phyloP scores from a whole-genome alignment of 2,797 vertebrate genomes.

The Hydrocynus forskahlii region DNA sequence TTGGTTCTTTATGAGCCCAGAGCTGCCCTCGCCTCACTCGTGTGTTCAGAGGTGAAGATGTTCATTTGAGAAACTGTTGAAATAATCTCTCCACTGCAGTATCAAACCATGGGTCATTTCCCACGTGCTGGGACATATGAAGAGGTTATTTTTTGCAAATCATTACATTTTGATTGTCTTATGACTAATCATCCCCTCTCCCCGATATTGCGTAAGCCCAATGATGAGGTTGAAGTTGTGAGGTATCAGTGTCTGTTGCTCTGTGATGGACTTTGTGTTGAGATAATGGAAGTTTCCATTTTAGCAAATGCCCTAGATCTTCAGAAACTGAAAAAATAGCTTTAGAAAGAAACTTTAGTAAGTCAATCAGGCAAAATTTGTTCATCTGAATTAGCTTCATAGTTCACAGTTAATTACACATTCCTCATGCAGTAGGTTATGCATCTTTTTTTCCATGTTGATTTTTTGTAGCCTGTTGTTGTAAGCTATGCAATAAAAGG shows the following conservation, averaged over 20 bases:
- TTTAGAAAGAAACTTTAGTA: background rate
- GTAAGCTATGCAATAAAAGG: slow-evolving; percentile 55
- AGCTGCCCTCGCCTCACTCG: slow-evolving; percentile 49
- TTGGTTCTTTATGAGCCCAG: slow-evolving; percentile 7
- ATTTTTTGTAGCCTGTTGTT: slow-evolving; percentile 39
- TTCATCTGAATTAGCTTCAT: background rate
- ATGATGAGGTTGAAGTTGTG: background rate
- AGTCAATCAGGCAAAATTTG: background rate
- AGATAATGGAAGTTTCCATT: background rate
- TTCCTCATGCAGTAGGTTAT: slow-evolving; percentile 5
- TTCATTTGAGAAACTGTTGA: slow-evolving; percentile 24
- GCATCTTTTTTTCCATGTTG: slow-evolving; percentile 13
- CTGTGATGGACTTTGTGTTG: slow-evolving; percentile 12
- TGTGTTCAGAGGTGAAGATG: slow-evolving; percentile 8
- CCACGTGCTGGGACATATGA: slow-evolving; percentile 20
- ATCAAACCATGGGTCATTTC: slow-evolving; percentile 26
- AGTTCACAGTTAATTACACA: background rate
- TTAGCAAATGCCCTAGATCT: background rate
- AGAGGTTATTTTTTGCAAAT: slow-evolving; percentile 13
- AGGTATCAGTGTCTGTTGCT: background rate
- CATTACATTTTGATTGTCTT: background rate
- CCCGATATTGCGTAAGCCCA: background rate
- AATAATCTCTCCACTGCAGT: slow-evolving; percentile 14
- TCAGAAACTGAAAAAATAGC: background rate
- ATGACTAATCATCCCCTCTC: background rate